Evolutionary conservation across 2,797 vertebrate species (phyloP), one percentile per base, ranked within the genome.

Genomic region (Rhyacichthys aspro): DNA sequence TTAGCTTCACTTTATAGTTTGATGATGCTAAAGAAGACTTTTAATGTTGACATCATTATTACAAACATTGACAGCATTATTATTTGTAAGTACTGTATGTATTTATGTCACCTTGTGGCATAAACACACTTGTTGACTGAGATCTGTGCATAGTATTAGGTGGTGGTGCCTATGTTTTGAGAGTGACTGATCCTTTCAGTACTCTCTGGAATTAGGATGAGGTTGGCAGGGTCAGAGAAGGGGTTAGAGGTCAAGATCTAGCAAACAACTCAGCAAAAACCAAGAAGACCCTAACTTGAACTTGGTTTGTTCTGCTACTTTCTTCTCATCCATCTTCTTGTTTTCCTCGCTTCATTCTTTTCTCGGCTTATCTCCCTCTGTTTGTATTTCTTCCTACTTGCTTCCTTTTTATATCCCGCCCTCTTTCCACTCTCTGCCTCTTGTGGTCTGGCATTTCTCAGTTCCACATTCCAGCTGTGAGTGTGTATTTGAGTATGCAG

Each of bases 361-460:
- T 38, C 42, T 67, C 63, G 32, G 47, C 69, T 66, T 73, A 76
- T 78, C 59, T 53, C 34, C 11, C 18, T 28, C 17, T 74, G 48
- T 65, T 76, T 78, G 61, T 48, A 18, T 76, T 74, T 76, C 63
- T 66, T 58, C 72, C 59, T 57, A 49, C 61, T 59, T 43, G 16
- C 41, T 69, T 77, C 63, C 74, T 64, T 48, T 60, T 62, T 18
- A 56, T 68, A 37, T 46, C 19, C 48, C 65, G 55, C 43, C 55
- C 46, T 64, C 14, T 34, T 55, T 59, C 53, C 61, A 43, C 18
- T 63, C 42, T 64, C 56, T 37, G 38, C 59, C 72, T 67, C 64
- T 62, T 17, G 43, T 69, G 78, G 76, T 80, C 82, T 88, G 87
- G 76, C 73, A 61, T 88, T 81, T 86, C 74, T 87, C 85, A 72